Evolutionary conservation across 53 echinoderm and acorn worm species (phyloP).

Genomic region (Paracentrotus lividus): DNA sequence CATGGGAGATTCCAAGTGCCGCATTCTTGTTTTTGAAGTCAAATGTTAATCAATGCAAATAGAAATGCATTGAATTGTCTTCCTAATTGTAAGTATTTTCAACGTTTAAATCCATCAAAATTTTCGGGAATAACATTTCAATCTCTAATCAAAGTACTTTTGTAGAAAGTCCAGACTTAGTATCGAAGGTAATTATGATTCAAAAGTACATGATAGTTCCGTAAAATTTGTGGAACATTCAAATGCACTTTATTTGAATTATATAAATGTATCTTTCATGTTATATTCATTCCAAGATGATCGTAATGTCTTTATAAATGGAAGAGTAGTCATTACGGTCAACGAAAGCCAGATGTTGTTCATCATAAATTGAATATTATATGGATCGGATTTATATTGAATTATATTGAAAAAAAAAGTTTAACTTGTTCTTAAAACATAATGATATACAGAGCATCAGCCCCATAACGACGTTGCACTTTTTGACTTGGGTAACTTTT

Average conservation of each 20-base stretch:
- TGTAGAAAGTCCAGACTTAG: background rate
- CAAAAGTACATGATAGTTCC: slow-evolving; percentile 19
- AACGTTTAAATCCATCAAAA: slow-evolving; percentile 31
- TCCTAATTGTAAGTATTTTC: slow-evolving; percentile 31
- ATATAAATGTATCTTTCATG: background rate
- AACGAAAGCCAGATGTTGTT: background rate
- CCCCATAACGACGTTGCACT: slow-evolving; percentile 26
- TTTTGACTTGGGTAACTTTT: background rate
- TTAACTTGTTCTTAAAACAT: background rate
- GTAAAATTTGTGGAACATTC: background rate
- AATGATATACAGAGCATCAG: background rate
- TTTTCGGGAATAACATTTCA: slow-evolving; percentile 13
- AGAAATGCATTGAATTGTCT: slow-evolving; percentile 13
- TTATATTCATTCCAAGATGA: background rate
- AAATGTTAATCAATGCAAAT: slow-evolving; percentile 65
- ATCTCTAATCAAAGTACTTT: background rate
- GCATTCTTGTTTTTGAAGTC: slow-evolving; percentile 67
- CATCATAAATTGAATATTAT: background rate
- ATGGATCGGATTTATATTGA: background rate
- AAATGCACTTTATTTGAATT: background rate
- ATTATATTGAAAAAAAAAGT: background rate
- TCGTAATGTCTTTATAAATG: background rate
- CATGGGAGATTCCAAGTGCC: slow-evolving; percentile 5
- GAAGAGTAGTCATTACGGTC: background rate
- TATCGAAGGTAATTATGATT: background rate